Conservation (phyloP, 2,113 vertebrate species). For the Bubo blakistoni region DNA sequence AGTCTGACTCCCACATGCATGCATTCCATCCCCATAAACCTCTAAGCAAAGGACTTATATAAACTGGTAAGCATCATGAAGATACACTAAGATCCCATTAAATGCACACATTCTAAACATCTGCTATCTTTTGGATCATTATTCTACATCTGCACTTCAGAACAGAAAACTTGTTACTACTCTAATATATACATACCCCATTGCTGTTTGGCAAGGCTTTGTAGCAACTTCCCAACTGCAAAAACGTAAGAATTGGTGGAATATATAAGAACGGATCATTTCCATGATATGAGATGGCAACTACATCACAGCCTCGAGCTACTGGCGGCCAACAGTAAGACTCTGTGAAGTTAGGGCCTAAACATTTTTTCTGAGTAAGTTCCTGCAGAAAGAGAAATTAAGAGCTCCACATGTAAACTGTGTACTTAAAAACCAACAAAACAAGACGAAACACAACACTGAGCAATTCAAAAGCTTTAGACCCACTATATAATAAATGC, state of each 20-base stretch:
- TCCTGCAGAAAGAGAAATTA: conserved; percentile 68
- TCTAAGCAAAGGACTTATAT: not conserved
- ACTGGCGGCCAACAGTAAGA: conserved; percentile 86
- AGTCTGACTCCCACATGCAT: not conserved
- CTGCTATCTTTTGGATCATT: not conserved
- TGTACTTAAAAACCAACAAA: not conserved
- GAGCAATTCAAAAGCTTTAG: not conserved
- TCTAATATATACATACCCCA: conserved; percentile 78
- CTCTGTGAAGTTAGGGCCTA: conserved; percentile 68
- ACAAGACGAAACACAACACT: not conserved
- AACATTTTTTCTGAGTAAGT: conserved; percentile 64
- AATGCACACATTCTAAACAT: not conserved
- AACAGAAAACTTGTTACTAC: not conserved
- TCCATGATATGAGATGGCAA: conserved; percentile 77
- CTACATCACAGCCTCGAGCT: conserved; percentile 79
- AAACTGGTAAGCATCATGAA: not conserved
- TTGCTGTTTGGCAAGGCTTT: conserved; percentile 58
- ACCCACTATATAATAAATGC: not conserved
- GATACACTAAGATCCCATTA: not conserved
- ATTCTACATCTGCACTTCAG: not conserved
- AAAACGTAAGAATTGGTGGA: conserved; percentile 80
- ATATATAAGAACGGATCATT: conserved; percentile 83
- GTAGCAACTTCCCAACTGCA: conserved; percentile 68
- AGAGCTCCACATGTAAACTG: not conserved
- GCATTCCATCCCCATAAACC: not conserved